Base-by-base conservation (phyloP, 2,888 invertebrate species). In the Limnephilus auricula region DNA sequence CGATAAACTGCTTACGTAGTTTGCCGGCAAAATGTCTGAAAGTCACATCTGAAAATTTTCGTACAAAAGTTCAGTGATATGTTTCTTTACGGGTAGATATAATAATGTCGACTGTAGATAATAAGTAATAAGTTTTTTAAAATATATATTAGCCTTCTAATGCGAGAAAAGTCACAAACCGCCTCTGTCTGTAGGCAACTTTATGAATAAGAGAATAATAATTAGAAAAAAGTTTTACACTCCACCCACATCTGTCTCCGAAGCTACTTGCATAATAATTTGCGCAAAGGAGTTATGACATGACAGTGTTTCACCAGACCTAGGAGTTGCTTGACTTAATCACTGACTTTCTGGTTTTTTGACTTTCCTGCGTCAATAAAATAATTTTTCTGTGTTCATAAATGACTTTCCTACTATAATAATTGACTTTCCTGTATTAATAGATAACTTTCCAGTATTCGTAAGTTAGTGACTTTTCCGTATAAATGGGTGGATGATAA, bases 191-290 rank as follows among this genome's bases (percentile, higher is more conserved):
- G 25, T 25, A 25, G 65, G 65, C 25, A 65, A n/a, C 25, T 65
- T 65, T 65, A 65, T 65, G 65, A 65, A 65, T 65, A 65, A 65
- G 65, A 65, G 65, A 65, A 65, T 65, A 65, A 65, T 65, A 25
- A 65, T 18, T 25, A 40, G 40, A 65, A 50, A n/a, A 65, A 65
- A 65, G 65, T 65, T 65, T 65, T 9, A 65, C 65, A 65, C 65
- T 65, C 65, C 65, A n/a, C 65, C 65, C 65, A 65, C 65, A 25
- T 65, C 9, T 25, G 25, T 65, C 65, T 65, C 25, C 9, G 65
- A 65, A 65, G n/a, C 65, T n/a, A 65, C 65, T 65, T 65, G 65
- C 65, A 65, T 65, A 65, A 65, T 65, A 65, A 65, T 65, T n/a
- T 65, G 65, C 65, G 65, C 65, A n/a, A 65, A 65, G 65, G 65